These are phyloP conservation scores for Diploptera punctata DNA, from an alignment of 2,888 invertebrate genomes.

Conservation along the genomic window DNA sequence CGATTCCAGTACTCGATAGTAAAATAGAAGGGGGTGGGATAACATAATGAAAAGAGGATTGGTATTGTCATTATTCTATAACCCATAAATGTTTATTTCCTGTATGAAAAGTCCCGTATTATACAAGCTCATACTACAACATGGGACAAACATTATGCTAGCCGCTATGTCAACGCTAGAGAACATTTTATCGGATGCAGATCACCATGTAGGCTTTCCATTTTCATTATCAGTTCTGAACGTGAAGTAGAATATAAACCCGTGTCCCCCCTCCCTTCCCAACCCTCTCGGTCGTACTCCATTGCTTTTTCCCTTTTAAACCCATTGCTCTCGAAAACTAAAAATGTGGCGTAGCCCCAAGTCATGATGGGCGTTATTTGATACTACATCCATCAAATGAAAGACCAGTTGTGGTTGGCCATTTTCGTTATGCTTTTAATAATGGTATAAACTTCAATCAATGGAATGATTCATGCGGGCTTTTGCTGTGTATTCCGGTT, in stretches of 20 bases:
- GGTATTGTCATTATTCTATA: constrained; percentile 6
- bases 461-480: constrained; percentile 2
- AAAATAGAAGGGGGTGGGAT: background rate
- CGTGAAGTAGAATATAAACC: background rate
- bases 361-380: background rate
- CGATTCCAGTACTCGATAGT: background rate
- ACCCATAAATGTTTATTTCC: constrained; percentile 31
- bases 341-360: background rate
- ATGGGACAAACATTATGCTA: background rate
- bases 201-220: constrained; percentile 22
- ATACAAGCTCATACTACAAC: background rate
- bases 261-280: background rate
- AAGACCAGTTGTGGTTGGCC: constrained; percentile 10
- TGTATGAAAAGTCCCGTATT: constrained; percentile 6
- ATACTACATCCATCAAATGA: background rate
- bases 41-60: background rate
- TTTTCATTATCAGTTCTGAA: constrained; percentile 32
- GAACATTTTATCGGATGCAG: constrained; percentile 25
- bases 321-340: background rate
- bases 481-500: background rate
- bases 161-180: constrained; percentile 5
- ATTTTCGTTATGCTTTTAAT: no score
- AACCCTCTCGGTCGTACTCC: background rate
- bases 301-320: background rate
- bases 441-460: constrained; percentile 21